Conservation (phyloP, 2,797 vertebrate species). For the Chelonia mydas region DNA sequence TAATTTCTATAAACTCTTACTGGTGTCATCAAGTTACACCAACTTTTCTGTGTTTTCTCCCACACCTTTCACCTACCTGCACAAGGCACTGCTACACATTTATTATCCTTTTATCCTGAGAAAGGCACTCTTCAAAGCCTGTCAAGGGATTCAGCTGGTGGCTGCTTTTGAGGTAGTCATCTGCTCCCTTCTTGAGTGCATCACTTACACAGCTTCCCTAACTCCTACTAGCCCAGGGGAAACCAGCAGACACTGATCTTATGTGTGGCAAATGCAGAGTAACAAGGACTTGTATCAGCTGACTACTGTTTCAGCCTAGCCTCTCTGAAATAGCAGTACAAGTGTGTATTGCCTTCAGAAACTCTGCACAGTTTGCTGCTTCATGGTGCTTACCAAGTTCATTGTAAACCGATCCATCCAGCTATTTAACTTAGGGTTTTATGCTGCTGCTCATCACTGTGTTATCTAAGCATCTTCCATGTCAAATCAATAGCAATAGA, state of each 20-base stretch:
- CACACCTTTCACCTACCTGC: background rate
- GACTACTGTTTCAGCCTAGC: background rate
- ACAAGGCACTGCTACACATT: background rate
- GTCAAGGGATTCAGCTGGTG: background rate
- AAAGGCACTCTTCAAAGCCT: background rate
- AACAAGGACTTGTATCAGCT: background rate
- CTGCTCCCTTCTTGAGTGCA: accelerated
- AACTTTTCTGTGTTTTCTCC: background rate
- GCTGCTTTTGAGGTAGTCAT: background rate
- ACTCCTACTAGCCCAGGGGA: background rate
- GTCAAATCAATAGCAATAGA: background rate
- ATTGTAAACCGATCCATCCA: background rate
- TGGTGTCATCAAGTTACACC: background rate
- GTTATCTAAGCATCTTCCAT: background rate
- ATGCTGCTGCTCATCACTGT: background rate
- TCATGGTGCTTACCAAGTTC: background rate
- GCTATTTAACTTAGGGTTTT: background rate
- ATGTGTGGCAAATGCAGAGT: background rate
- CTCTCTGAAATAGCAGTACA: background rate
- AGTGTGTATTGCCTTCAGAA: background rate
- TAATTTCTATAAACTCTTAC: background rate
- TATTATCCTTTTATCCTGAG: background rate
- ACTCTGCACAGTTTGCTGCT: background rate
- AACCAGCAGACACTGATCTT: background rate
- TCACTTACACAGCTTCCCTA: accelerated